Evolutionary conservation across 2,797 vertebrate genomes (phyloP).

Genomic region (Ctenopoma kingsleyae): DNA sequence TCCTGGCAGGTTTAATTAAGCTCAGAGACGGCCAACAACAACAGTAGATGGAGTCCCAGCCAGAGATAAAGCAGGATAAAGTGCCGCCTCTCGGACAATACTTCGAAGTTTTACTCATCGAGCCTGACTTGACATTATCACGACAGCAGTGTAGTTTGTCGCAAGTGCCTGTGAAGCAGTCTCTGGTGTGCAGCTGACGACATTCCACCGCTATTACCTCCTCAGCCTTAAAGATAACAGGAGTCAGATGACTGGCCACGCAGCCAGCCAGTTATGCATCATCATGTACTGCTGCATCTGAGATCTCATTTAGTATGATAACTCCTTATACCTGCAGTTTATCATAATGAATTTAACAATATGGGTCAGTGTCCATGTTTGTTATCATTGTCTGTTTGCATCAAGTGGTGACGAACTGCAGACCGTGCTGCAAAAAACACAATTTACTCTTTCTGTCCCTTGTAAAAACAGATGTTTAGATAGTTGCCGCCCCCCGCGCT

Average conservation of each 20-base stretch:
- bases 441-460: constrained; percentile 56
- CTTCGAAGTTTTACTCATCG: constrained; percentile 40
- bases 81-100: constrained; percentile 23
- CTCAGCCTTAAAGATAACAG: constrained; percentile 47
- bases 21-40: constrained; percentile 49
- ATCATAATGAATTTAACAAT: constrained; percentile 28
- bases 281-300: constrained; percentile 13
- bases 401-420: constrained; percentile 32
- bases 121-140: constrained; percentile 41
- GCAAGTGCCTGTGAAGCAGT: constrained; percentile 35
- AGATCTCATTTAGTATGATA: constrained; percentile 13
- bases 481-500: constrained; percentile 34
- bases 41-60: constrained; percentile 37
- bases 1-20: constrained; percentile 74
- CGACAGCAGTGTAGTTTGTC: constrained; percentile 23
- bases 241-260: constrained; percentile 56
- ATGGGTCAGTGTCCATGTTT: not conserved
- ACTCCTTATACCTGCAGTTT: constrained; percentile 17
- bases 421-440: constrained; percentile 1
- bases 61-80: constrained; percentile 43
- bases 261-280: constrained; percentile 35
- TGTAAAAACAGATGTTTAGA: constrained; percentile 68
- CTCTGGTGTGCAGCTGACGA: constrained; percentile 34
- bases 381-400: constrained; percentile 25
- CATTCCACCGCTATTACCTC: constrained; percentile 43